Conservation (phyloP, 2,888 invertebrate genomes). For the Lycia hirtaria region DNA sequence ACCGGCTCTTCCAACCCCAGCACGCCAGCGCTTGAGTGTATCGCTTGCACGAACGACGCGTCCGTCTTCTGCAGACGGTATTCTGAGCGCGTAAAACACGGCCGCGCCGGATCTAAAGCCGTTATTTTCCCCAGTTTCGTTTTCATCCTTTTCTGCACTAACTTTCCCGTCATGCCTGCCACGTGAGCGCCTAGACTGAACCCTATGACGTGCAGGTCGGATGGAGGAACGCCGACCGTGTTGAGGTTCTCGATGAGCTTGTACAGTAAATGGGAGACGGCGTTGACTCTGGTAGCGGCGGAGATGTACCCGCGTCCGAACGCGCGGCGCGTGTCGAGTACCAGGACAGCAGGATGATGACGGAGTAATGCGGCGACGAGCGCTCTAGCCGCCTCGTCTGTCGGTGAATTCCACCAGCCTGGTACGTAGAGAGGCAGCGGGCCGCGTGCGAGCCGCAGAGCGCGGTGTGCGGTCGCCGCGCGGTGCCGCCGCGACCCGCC, state of each 20-base stretch:
- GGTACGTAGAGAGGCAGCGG: slow-evolving; percentile 68
- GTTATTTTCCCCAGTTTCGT: slow-evolving; percentile 63
- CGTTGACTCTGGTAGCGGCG: slow-evolving; percentile 53
- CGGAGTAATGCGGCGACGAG: slow-evolving; percentile 61
- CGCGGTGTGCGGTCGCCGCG: slow-evolving; percentile 20
- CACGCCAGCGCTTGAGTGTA: slow-evolving; percentile 73
- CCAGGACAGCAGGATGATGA: slow-evolving; percentile 57
- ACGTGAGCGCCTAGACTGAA: slow-evolving; percentile 88
- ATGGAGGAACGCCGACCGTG: slow-evolving; percentile 62
- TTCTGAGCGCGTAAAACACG: slow-evolving; percentile 64
- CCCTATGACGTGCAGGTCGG: slow-evolving; percentile 85
- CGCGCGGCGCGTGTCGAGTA: slow-evolving; percentile 65
- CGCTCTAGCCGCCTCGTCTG: slow-evolving; percentile 65
- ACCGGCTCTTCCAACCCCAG: slow-evolving; percentile 66
- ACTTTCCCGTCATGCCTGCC: slow-evolving; percentile 77
- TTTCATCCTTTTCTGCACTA: slow-evolving; percentile 57
- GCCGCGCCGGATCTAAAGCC: slow-evolving; percentile 74
- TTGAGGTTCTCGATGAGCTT: slow-evolving; percentile 57
- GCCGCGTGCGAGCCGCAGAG: slow-evolving; percentile 29
- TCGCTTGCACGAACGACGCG: slow-evolving; percentile 71
- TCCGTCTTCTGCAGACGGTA: slow-evolving; percentile 59
- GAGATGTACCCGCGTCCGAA: slow-evolving; percentile 72
- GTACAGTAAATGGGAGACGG: slow-evolving; percentile 44
- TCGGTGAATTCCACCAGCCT: slow-evolving; percentile 76
- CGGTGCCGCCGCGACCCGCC: slow-evolving; percentile 21